Evolutionary conservation across 2,888 invertebrate genomes (phyloP).

Genomic region (Sinopyrophorus schimmeli): DNA sequence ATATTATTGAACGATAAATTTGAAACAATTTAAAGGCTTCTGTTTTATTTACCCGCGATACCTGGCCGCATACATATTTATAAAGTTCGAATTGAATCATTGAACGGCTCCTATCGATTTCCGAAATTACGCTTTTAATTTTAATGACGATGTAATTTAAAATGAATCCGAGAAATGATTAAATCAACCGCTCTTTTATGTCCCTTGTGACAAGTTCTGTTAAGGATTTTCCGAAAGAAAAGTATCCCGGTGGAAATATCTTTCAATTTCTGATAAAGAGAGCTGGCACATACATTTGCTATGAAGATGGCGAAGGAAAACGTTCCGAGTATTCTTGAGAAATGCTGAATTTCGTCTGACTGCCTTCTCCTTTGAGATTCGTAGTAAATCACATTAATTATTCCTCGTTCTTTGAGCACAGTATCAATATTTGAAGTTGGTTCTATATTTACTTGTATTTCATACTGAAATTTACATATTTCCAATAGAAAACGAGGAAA

Average conservation of each 20-base stretch:
- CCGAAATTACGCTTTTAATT: neutral
- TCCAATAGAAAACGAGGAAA: no score
- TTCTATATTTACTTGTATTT: no score
- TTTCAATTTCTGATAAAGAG: neutral
- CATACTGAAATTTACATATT: no score
- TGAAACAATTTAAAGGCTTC: neutral
- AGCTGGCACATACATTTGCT: neutral
- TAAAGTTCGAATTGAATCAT: no score
- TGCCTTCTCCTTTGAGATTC: slow-evolving; percentile 3
- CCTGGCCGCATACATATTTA: no score
- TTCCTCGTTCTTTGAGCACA: no score
- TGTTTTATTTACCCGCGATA: no score
- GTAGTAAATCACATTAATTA: neutral
- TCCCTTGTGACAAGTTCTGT: neutral
- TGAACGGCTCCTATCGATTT: neutral
- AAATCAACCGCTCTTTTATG: neutral
- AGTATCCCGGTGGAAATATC: neutral
- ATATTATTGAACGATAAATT: no score
- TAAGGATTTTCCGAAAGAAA: neutral
- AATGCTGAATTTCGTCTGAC: neutral
- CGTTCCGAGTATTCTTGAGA: neutral
- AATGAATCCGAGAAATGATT: neutral
- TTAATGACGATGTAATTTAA: neutral
- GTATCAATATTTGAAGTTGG: no score
- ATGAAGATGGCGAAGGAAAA: neutral